Evolutionary conservation across 92 coral and sea anemone genomes (phyloP), one percentile per base, ranked within the genome.

Genomic region (Epizoanthus fatuus): DNA sequence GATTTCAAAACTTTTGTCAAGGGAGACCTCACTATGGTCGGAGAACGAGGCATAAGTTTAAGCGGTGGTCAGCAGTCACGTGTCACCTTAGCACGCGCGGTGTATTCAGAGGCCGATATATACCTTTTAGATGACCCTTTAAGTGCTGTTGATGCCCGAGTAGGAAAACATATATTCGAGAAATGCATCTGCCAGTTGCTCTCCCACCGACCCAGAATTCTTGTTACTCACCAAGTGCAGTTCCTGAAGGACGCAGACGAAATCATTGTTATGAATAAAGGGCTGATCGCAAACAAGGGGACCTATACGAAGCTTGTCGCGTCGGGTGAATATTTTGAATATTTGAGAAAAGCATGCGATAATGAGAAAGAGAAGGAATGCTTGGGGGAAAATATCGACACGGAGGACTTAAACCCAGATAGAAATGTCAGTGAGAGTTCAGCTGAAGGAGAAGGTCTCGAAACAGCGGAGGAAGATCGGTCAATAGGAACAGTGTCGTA

Each of bases 191-290:
- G 79, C 63, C 63, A 53, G 64, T 52, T 73, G 79, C 64, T 73
- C 32, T 73, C 79, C 4, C 63, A 73, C 35, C 79, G 79, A 3
- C 79, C 79, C 20, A 42, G 86, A 44, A 71, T 87, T 72, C 81
- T 87, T 38, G 90, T 87, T 19, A 79, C 90, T 51, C 90, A 87
- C 49, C 90, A 87, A 62, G 56, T 69, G 57, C 90, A 87, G 64
- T 87, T 67, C 59, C 74, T 87, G 19, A 80, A 80, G 16, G 81
- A 80, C 6, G 77, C 90, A 19, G 74, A 87, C 66, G 69, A 68
- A 39, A 70, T 87, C 15, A 59, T 87, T 1, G 75, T 75, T 60
- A 73, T 87, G 69, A 71, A 72, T n/a, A 69, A 87, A 79, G 90
- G 79, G 19, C n/a, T 29, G 3, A 73, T 73, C 9, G 22, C 44